Evolutionary conservation across 2,888 invertebrate genomes (phyloP).

Genomic region (Mellilla xanthometata): DNA sequence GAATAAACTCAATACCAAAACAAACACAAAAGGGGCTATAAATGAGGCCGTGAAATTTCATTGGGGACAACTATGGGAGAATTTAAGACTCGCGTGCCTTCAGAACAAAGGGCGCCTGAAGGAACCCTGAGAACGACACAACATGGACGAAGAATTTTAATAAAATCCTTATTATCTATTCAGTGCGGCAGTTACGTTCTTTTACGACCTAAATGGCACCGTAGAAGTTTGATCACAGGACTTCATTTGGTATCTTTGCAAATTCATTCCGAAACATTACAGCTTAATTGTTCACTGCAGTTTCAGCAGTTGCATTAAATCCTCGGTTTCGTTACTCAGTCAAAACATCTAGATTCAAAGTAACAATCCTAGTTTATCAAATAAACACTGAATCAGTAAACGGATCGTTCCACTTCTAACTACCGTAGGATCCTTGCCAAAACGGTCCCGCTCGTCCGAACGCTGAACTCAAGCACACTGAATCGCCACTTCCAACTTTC

Average conservation of each 20-base stretch:
- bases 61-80: conserved; percentile 51
- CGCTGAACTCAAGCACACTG: conserved; percentile 17
- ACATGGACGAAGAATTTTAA: conserved; percentile 79
- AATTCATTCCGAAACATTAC: conserved; percentile 60
- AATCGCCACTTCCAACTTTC: conserved; percentile 8
- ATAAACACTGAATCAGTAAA: conserved; percentile 9
- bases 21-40: conserved; percentile 51
- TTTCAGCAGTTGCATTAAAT: conserved; percentile 33
- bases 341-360: conserved; percentile 12
- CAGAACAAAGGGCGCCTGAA: conserved; percentile 59
- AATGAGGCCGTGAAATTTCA: conserved; percentile 59
- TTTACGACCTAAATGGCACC: conserved; percentile 67
- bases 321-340: conserved; percentile 12
- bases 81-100: conserved; percentile 59
- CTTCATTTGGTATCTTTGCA: conserved; percentile 59
- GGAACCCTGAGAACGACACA: conserved; percentile 59
- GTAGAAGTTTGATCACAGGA: conserved; percentile 55
- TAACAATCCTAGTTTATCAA: conserved; percentile 12
- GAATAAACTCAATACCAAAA: conserved; percentile 45
- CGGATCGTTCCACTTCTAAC: conserved; percentile 11
- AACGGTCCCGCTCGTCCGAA: conserved; percentile 10
- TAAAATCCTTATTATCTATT: conserved; percentile 80
- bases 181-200: conserved; percentile 71
- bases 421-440: conserved; percentile 17
- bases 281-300: conserved; percentile 54